Percentiles rank a stretch among this genome's conserved stretches.
These are phyloP conservation scores for Ruditapes philippinarum DNA, from an alignment of 1,140 invertebrate genomes.

Conservation along the genomic window DNA sequence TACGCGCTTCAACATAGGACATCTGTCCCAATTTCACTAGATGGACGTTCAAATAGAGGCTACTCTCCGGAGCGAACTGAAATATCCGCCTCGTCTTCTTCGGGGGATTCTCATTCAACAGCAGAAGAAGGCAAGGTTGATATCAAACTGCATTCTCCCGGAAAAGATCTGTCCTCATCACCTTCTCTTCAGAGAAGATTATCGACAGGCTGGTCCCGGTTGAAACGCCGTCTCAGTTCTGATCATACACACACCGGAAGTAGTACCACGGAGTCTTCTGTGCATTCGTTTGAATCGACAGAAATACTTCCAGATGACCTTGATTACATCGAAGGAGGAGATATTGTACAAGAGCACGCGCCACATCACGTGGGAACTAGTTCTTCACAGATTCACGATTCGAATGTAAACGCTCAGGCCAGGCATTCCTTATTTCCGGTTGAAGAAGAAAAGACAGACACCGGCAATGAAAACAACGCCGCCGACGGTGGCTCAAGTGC, in stretches of 20 bases:
- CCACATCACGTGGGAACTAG: not conserved
- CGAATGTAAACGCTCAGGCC: not conserved
- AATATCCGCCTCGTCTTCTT: not conserved
- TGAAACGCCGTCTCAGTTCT: slow-evolving; percentile 32
- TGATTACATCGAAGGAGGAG: slow-evolving; percentile 60
- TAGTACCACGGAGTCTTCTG: not conserved
- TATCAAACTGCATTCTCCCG: not conserved
- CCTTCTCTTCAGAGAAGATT: not conserved
- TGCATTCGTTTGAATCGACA: slow-evolving; percentile 25
- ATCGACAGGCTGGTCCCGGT: slow-evolving; percentile 3
- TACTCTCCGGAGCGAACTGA: not conserved
- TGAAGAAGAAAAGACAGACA: not conserved
- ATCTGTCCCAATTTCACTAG: not conserved
- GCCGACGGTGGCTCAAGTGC: not conserved
- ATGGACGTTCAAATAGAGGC: not conserved
- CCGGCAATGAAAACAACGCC: not conserved
- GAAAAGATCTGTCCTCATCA: not conserved
- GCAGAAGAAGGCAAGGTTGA: slow-evolving; percentile 35
- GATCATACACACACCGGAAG: not conserved
- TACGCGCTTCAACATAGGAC: slow-evolving; percentile 10
- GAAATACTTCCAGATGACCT: slow-evolving; percentile 58
- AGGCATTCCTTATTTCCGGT: slow-evolving; percentile 7
- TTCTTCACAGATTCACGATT: not conserved
- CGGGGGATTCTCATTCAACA: not conserved
- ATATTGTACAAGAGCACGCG: slow-evolving; percentile 38